These are phyloP conservation scores for Lasioglossum baleicum DNA, from an alignment of 1,140 invertebrate species.

Conservation along the genomic window DNA sequence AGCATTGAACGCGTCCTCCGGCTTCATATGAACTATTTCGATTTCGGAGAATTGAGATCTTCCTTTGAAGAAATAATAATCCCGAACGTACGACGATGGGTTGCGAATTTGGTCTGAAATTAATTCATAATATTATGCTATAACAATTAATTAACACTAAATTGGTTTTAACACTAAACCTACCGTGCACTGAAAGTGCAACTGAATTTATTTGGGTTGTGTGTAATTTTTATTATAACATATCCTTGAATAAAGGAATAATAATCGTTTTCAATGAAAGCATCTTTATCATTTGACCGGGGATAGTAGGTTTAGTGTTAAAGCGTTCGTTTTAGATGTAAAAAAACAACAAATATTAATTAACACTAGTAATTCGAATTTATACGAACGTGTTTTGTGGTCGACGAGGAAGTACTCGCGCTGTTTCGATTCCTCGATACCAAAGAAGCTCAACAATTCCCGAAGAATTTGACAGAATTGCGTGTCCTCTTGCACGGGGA, in stretches of 20 bases:
- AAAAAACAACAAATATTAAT: background rate
- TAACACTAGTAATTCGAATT: background rate
- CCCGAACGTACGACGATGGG: constrained; percentile 95
- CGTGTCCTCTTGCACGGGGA: constrained; percentile 99
- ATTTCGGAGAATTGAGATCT: constrained; percentile 98
- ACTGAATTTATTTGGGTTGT: too few relatives aligned
- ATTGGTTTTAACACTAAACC: too few relatives aligned
- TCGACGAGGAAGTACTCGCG: constrained; percentile 97
- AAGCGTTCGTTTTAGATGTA: background rate
- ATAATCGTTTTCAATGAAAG: too few relatives aligned
- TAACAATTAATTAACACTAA: too few relatives aligned
- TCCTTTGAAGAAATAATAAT: constrained; percentile 98
- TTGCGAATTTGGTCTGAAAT: constrained; percentile 95
- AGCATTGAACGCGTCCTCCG: constrained; percentile 93
- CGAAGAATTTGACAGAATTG: constrained; percentile 97
- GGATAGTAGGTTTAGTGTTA: too few relatives aligned
- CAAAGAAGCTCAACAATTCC: constrained; percentile 98
- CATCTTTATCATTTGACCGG: too few relatives aligned
- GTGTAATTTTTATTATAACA: too few relatives aligned
- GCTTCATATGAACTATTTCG: constrained; percentile 95
- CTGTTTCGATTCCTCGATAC: constrained; percentile 94
- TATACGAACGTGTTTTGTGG: constrained; percentile 95
- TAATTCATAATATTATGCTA: too few relatives aligned
- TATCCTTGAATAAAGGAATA: too few relatives aligned
- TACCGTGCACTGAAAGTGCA: too few relatives aligned